Base-by-base conservation (phyloP, 2,888 invertebrate genomes). In the Phyto melanocephala region DNA sequence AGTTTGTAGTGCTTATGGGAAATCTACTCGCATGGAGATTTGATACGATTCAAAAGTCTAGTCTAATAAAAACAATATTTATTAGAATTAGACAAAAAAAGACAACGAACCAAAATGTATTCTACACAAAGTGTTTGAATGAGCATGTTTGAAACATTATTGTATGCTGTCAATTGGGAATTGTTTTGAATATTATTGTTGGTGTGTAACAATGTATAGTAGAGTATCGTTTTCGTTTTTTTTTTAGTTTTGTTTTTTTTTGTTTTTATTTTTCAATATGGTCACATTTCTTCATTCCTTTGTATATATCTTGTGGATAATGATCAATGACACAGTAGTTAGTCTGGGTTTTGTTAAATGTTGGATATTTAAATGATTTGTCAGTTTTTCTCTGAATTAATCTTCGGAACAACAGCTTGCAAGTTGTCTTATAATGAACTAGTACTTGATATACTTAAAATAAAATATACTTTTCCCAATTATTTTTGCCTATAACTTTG, bases 231-330 rank as follows among this genome's bases (percentile, higher is more conserved):
- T 78, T 81, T 81, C 71, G 45, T 37, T 13, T n/a, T 42, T 15
- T 70, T 68, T 42, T 52, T 81, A 15, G 54, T 50, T 6, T 37
- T 76, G 58, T 67, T 35, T 81, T 47, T 58, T 56, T 28, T 78
- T 62, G 60, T 67, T 35, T 56, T 82, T 68, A 76, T 74, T 81
- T 76, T 72, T 74, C 85, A 85, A 81, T 85, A 84, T 81, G 84
- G 82, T 62, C 83, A 62, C 70, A 81, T 80, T 79, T 75, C 50
- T 45, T 67, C 50, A 33, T 68, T 22, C 42, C 8, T 11, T 20
- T 1, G 0, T 10, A 40, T 68, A 6, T 10, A 60, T 40, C 24
- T 40, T 2, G n/a, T 22, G 17, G 5, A 28, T 28, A 62, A 42
- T 24, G 20, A 40, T 35, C 13, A 22, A n/a, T 35, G 8, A 15